phyloP scores from a whole-genome alignment of 2,888 invertebrate species.

The Galeopsomyia nigrocyanea region DNA sequence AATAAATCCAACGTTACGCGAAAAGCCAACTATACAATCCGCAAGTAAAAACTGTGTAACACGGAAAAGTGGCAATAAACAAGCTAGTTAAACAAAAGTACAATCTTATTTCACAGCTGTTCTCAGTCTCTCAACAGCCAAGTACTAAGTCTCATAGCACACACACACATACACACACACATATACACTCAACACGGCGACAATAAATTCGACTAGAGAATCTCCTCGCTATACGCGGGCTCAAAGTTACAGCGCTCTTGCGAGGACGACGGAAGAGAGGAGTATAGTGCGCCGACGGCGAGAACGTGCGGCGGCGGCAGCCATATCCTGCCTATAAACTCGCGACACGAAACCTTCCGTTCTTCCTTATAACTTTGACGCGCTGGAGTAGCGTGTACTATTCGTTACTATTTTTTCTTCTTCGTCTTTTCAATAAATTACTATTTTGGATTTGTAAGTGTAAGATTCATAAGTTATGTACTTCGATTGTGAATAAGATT shows the following conservation, averaged over 20 bases:
- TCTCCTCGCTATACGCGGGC: constrained; percentile 46
- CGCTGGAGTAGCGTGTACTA: too few species aligned
- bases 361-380: neutral
- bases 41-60: neutral
- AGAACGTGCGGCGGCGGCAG: constrained; percentile 36
- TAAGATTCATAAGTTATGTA: too few species aligned
- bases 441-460: too few species aligned
- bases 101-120: neutral
- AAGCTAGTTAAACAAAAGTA: constrained; percentile 4
- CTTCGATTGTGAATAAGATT: too few species aligned
- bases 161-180: neutral
- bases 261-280: constrained; percentile 35
- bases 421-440: too few species aligned
- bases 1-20: too few species aligned
- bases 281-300: constrained; percentile 31
- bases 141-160: constrained; percentile 1
- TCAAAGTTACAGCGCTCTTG: constrained; percentile 18
- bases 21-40: too few species aligned
- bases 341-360: constrained; percentile 47
- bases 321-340: constrained; percentile 58
- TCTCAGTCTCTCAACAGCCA: neutral
- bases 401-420: neutral
- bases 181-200: constrained; percentile 54
- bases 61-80: neutral
- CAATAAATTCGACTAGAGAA: constrained; percentile 60